A percentile compares a stretch with the other conserved stretches of the same genome.
These are phyloP conservation scores for Anorthoa munda DNA, from an alignment of 2,888 invertebrate genomes.

Conservation along the genomic window DNA sequence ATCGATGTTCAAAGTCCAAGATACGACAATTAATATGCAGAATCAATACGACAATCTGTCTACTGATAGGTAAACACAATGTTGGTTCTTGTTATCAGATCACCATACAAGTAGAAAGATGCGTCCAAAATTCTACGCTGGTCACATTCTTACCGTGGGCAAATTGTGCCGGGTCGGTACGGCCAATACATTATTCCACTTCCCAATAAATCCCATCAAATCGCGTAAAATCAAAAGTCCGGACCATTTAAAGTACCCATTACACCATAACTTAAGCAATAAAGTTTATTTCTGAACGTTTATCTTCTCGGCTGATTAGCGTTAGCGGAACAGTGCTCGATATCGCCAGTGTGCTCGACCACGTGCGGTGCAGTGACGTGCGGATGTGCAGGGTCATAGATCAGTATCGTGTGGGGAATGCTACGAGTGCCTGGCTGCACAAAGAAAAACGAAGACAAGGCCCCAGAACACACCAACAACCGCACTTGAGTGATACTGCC, in stretches of 20 bases:
- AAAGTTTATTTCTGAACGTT: conserved; percentile 41
- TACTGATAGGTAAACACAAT: not conserved
- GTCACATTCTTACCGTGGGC: not conserved
- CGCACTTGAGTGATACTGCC: not conserved
- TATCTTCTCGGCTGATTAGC: conserved; percentile 58
- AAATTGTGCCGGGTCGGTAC: not conserved
- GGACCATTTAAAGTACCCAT: conserved; percentile 22
- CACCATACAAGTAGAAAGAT: not conserved
- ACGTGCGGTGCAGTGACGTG: conserved; percentile 50
- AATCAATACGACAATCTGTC: not conserved
- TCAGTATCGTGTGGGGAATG: conserved; percentile 49
- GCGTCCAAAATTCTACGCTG: not conserved
- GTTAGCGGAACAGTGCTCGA: conserved; percentile 48
- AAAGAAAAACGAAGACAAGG: conserved; percentile 20
- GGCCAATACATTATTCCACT: not conserved
- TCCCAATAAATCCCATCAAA: not conserved
- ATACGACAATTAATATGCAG: not conserved
- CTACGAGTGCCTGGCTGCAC: conserved; percentile 23
- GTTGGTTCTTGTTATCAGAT: not conserved
- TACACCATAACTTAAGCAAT: conserved; percentile 35
- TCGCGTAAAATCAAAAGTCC: conserved; percentile 11
- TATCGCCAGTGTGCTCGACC: conserved; percentile 45
- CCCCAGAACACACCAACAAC: conserved; percentile 14
- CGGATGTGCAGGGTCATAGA: conserved; percentile 54
- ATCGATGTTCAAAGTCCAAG: not conserved